These are phyloP conservation scores for Tetragonisca angustula DNA, from an alignment of 2,888 invertebrate species.

Conservation along the genomic window DNA sequence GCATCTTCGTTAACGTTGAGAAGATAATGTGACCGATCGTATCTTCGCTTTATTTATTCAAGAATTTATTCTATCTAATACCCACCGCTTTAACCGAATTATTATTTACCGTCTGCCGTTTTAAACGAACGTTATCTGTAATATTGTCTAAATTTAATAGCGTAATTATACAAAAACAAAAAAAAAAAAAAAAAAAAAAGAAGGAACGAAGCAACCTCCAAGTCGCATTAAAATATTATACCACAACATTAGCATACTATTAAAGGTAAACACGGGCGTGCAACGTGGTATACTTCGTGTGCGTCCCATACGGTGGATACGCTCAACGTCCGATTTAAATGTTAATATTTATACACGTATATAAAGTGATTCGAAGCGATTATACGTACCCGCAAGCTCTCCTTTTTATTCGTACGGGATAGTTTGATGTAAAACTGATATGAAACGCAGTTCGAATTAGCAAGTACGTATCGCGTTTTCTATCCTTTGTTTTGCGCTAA, in stretches of 20 bases:
- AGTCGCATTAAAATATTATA: too few species aligned
- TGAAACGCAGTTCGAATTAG: not conserved
- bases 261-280: too few species aligned
- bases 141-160: not conserved
- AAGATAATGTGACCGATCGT: not conserved
- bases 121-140: not conserved
- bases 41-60: not conserved
- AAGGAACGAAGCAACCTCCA: too few species aligned
- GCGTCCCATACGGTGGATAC: too few species aligned
- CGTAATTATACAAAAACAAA: too few species aligned
- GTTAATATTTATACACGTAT: conserved; percentile 12
- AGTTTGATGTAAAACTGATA: not conserved
- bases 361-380: conserved; percentile 6
- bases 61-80: not conserved
- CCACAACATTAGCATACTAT: too few species aligned
- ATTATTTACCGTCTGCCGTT: not conserved
- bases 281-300: too few species aligned
- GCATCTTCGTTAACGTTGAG: not conserved
- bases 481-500: not conserved
- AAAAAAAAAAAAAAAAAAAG: too few species aligned
- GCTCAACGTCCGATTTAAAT: conserved; percentile 2
- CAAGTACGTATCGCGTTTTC: not conserved
- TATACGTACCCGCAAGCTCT: not conserved
- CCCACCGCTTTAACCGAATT: not conserved
- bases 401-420: not conserved